Percentiles rank a stretch among this genome's conserved stretches.
phyloP scores from a whole-genome alignment of 2,888 invertebrate species.

The Camponotus fellah region DNA sequence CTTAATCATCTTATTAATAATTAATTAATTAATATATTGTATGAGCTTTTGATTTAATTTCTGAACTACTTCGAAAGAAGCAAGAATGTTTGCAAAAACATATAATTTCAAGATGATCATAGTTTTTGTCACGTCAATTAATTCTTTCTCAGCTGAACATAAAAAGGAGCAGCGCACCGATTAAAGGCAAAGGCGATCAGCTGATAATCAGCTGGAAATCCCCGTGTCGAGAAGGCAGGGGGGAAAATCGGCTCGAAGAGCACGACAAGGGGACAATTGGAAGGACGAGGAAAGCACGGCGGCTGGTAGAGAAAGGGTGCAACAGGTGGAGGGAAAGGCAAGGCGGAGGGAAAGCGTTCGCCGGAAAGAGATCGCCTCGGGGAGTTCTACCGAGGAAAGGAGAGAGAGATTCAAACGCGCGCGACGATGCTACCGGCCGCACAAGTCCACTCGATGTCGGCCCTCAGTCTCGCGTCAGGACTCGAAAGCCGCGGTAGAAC shows the following conservation, averaged over 20 bases:
- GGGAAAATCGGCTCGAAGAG: neutral
- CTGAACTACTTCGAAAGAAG: neutral
- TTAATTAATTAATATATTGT: no score
- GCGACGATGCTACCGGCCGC: conserved; percentile 55
- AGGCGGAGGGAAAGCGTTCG: conserved; percentile 8
- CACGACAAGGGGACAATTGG: neutral
- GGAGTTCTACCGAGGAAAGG: conserved; percentile 25
- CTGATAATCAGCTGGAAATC: neutral
- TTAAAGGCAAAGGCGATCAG: neutral
- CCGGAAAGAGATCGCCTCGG: conserved; percentile 47
- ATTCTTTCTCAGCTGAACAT: neutral
- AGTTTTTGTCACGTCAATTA: neutral
- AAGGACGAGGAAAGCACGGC: neutral
- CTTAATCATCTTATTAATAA: neutral
- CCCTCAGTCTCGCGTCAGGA: conserved; percentile 84
- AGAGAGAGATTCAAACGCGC: conserved; percentile 50
- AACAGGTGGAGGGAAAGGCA: conserved; percentile 48
- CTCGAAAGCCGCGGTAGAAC: conserved; percentile 80
- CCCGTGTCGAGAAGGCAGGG: neutral
- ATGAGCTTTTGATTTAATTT: no score
- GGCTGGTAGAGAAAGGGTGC: neutral
- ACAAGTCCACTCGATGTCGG: conserved; percentile 45
- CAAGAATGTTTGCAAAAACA: neutral
- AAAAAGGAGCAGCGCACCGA: neutral
- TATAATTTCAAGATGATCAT: no score